A percentile compares a stretch with the other conserved stretches of the same genome.
Conservation (phyloP, 2,888 invertebrate species). For the Apodemia zela region DNA sequence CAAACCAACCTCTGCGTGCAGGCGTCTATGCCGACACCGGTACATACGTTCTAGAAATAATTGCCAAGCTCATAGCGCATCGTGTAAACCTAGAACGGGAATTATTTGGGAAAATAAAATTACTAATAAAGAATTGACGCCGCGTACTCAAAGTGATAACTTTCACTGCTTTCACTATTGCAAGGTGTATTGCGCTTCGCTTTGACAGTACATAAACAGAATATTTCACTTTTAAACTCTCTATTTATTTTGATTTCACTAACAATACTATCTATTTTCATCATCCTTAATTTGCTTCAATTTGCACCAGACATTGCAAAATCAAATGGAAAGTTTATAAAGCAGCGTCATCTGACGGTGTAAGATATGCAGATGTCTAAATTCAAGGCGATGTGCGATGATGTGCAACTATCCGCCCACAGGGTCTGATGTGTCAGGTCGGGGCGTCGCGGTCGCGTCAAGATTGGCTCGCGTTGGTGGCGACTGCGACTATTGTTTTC, state of each 20-base stretch:
- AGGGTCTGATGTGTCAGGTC: slow-evolving; percentile 38
- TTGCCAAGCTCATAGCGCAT: neutral
- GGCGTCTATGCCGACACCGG: too few species aligned
- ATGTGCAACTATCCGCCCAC: slow-evolving; percentile 72
- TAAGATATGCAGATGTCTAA: slow-evolving; percentile 49
- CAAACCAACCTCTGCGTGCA: too few species aligned
- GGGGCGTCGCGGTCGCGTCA: slow-evolving; percentile 36
- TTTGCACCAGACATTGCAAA: slow-evolving; percentile 60
- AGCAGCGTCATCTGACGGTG: slow-evolving; percentile 38
- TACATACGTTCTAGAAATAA: neutral
- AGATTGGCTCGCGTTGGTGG: slow-evolving; percentile 53
- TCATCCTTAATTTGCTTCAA: slow-evolving; percentile 61
- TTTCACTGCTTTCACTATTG: slow-evolving; percentile 77
- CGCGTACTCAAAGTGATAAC: slow-evolving; percentile 42
- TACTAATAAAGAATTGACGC: slow-evolving; percentile 48
- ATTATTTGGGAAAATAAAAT: slow-evolving; percentile 36
- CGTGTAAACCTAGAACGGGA: neutral
- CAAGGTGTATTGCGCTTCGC: slow-evolving; percentile 54
- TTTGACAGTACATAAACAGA: slow-evolving; percentile 47
- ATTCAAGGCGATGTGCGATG: slow-evolving; percentile 49
- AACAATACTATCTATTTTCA: slow-evolving; percentile 64
- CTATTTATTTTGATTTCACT: slow-evolving; percentile 69
- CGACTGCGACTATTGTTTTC: slow-evolving; percentile 55
- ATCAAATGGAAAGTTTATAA: slow-evolving; percentile 68
- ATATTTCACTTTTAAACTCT: slow-evolving; percentile 52